These are phyloP conservation scores for Aurelia sp. DNA, from an alignment of 30 jellyfish, hydroid and myxozoan species.

Conservation along the genomic window DNA sequence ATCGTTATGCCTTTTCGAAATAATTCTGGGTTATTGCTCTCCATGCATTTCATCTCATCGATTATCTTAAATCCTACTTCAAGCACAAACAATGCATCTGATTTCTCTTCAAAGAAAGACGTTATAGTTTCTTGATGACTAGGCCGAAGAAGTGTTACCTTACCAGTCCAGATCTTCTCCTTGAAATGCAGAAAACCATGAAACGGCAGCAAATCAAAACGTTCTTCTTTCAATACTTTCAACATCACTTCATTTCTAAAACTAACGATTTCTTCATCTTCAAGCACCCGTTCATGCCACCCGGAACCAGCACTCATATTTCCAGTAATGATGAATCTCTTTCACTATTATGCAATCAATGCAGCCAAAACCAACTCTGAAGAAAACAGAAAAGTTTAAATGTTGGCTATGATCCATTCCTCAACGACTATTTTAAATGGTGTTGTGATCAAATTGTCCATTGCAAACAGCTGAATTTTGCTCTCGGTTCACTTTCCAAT, in stretches of 20 bases:
- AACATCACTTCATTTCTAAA: neutral
- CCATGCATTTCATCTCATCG: slow-evolving; percentile 4
- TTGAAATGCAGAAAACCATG: slow-evolving; percentile 36
- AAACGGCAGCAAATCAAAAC: slow-evolving; percentile 38
- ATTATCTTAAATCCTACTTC: slow-evolving; percentile 3
- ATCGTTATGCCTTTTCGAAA: neutral
- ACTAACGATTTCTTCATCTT: slow-evolving; percentile 16
- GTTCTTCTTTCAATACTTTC: slow-evolving; percentile 10
- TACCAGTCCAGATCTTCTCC: slow-evolving; percentile 58
- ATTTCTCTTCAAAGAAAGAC: neutral
- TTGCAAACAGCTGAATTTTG: too few species aligned
- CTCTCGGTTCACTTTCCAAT: too few species aligned
- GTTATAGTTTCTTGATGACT: neutral
- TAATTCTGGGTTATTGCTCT: neutral
- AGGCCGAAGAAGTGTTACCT: neutral
- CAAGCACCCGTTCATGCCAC: slow-evolving; percentile 9
- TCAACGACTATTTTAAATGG: too few species aligned
- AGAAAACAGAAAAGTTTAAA: too few species aligned
- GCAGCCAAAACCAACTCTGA: too few species aligned
- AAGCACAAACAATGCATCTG: slow-evolving; percentile 3
- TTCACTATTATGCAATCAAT: too few species aligned
- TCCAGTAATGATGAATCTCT: slow-evolving; percentile 8
- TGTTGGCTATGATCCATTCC: too few species aligned
- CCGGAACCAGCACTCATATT: neutral
- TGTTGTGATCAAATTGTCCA: too few species aligned